A percentile compares a stretch with the other conserved stretches of the same genome.
Evolutionary conservation across 2,113 vertebrate genomes (phyloP).

Genomic region (Coreoperca whiteheadi): DNA sequence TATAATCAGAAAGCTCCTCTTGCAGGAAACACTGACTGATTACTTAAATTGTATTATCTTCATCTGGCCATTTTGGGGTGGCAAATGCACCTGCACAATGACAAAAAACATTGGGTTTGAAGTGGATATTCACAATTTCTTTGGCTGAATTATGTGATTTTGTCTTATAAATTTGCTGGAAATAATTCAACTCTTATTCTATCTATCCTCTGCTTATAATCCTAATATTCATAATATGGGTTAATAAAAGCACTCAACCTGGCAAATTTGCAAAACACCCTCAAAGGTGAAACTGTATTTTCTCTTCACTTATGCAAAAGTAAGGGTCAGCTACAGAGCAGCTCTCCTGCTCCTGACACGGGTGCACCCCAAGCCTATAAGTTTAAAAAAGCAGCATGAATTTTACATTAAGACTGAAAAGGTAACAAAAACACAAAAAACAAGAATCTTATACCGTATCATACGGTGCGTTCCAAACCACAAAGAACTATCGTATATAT

Average conservation of each 20-base stretch:
- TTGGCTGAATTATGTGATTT: neutral
- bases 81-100: neutral
- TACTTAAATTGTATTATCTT: neutral
- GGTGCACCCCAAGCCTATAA: neutral
- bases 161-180: neutral
- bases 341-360: neutral
- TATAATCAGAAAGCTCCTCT: constrained; percentile 7
- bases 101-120: neutral
- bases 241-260: neutral
- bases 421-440: neutral
- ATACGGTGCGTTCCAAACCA: neutral
- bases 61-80: neutral
- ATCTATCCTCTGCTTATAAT: neutral
- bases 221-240: no score
- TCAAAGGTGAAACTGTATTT: constrained; percentile 22
- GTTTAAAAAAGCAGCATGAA: constrained; percentile 8
- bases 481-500: neutral
- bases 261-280: neutral
- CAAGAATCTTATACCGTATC: neutral
- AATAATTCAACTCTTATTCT: neutral
- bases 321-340: constrained; percentile 11
- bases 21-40: constrained; percentile 2
- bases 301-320: neutral
- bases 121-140: neutral
- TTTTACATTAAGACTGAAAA: constrained; percentile 4